Percentiles rank a stretch among this genome's conserved stretches.
Evolutionary conservation across 1,140 invertebrate genomes (phyloP).

Genomic region (Pemphigus obesinymphae): DNA sequence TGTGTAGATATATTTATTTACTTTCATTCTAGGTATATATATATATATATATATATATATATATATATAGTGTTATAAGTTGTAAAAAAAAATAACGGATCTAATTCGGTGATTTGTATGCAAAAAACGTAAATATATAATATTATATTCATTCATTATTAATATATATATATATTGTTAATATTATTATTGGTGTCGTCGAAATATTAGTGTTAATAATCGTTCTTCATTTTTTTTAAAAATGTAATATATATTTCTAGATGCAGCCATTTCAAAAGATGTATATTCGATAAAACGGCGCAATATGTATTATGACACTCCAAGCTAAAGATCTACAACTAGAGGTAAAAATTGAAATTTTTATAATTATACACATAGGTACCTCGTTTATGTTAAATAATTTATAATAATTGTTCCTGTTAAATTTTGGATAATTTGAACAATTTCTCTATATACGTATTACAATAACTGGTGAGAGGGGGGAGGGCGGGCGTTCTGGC

Average conservation of each 20-base stretch:
- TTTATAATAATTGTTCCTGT: too few relatives aligned
- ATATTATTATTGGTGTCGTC: too few relatives aligned
- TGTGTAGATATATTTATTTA: neutral
- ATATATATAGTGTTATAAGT: neutral
- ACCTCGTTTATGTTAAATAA: too few relatives aligned
- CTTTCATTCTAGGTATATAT: neutral
- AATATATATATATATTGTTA: too few relatives aligned
- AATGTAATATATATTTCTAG: neutral
- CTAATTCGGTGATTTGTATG: neutral
- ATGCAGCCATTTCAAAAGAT: neutral
- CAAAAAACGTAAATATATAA: neutral
- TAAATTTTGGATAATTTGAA: too few relatives aligned
- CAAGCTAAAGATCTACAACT: constrained; percentile 5
- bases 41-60: neutral
- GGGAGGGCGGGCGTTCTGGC: too few relatives aligned
- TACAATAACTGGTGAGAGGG: too few relatives aligned
- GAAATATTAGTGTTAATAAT: neutral
- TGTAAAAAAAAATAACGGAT: neutral
- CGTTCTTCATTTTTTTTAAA: neutral
- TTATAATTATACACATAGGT: too few relatives aligned
- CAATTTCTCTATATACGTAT: too few relatives aligned
- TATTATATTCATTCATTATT: neutral
- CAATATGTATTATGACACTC: constrained; percentile 37
- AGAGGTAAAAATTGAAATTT: constrained; percentile 19
- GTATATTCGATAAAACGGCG: neutral